A percentile compares a stretch with the other conserved stretches of the same genome.
phyloP scores from a whole-genome alignment of 2,888 invertebrate genomes.

The Laspeyria flexula region DNA sequence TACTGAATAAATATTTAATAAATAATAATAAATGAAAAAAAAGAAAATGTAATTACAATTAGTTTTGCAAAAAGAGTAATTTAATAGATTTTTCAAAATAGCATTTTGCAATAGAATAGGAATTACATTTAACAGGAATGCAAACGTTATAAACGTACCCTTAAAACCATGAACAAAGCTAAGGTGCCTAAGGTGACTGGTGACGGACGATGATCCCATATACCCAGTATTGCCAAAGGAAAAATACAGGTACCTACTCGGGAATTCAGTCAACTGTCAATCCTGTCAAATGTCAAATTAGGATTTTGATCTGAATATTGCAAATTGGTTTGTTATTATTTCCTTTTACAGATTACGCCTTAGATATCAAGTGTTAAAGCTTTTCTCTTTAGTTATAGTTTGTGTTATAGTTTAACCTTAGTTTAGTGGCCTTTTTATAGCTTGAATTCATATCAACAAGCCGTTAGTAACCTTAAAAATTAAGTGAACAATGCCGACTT shows the following conservation, averaged over 20 bases:
- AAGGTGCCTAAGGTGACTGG: not conserved
- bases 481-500: slow-evolving; percentile 75
- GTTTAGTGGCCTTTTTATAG: slow-evolving; percentile 18
- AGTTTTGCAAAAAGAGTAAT: too few relatives aligned
- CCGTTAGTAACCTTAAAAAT: slow-evolving; percentile 65
- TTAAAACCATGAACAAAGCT: not conserved
- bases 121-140: too few relatives aligned
- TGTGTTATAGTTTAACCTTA: slow-evolving; percentile 11
- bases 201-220: too few relatives aligned
- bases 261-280: slow-evolving; percentile 28
- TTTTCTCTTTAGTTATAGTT: slow-evolving; percentile 14
- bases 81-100: too few relatives aligned
- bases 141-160: not conserved
- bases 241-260: too few relatives aligned
- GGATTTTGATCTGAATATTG: slow-evolving; percentile 43
- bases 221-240: not conserved
- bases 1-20: too few relatives aligned
- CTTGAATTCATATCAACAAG: slow-evolving; percentile 38
- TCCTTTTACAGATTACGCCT: slow-evolving; percentile 34
- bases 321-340: slow-evolving; percentile 52
- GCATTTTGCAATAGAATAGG: too few relatives aligned
- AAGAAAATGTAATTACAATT: too few relatives aligned
- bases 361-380: slow-evolving; percentile 11
- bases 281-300: slow-evolving; percentile 39
- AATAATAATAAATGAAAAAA: too few relatives aligned